Evolutionary conservation across 2,113 vertebrate species (phyloP).

Genomic region (Heptranchias perlo): DNA sequence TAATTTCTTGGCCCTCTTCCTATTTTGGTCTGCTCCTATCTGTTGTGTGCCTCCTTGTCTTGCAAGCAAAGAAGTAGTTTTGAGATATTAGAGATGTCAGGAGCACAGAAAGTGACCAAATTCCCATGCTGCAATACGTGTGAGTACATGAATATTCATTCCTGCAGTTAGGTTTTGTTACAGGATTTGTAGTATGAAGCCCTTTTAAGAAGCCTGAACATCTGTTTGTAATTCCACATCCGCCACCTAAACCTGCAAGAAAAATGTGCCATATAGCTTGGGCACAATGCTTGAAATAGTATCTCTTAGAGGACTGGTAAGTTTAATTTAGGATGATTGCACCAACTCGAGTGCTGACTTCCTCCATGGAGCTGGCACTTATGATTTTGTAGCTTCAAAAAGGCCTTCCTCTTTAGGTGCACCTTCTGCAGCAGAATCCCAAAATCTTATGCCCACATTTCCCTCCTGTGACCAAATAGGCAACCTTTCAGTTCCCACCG

Average conservation of each 20-base stretch:
- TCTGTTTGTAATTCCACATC: neutral
- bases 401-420: neutral
- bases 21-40: too few species aligned
- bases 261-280: neutral
- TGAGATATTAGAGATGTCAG: too few species aligned
- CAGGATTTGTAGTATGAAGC: too few species aligned
- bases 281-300: neutral
- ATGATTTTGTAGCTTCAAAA: neutral
- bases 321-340: neutral
- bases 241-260: neutral
- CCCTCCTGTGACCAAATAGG: neutral
- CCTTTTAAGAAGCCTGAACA: neutral
- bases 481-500: neutral
- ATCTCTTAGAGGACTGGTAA: neutral
- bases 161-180: too few species aligned
- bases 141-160: too few species aligned
- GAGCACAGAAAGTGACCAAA: too few species aligned
- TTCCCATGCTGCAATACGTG: too few species aligned
- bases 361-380: neutral
- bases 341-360: neutral
- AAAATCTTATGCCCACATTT: neutral
- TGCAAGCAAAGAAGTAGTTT: too few species aligned
- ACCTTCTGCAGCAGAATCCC: neutral
- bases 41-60: too few species aligned
- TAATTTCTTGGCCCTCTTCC: too few species aligned